Percentiles rank a stretch among this genome's conserved stretches.
Evolutionary conservation across 1,140 invertebrate genomes (phyloP).

Genomic region (Drosophila yakuba): DNA sequence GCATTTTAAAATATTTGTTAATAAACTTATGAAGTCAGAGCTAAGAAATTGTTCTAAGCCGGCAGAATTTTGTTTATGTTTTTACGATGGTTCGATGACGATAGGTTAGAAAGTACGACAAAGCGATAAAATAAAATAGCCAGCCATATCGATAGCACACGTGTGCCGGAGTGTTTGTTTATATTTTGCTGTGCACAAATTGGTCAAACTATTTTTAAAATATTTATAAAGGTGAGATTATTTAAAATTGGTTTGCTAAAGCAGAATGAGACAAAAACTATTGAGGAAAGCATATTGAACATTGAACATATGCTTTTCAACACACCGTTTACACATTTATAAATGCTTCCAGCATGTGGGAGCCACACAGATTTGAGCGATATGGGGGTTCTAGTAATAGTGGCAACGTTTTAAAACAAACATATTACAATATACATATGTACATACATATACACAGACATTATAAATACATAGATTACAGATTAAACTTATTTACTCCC

Average conservation of each 20-base stretch:
- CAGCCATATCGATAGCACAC: slow-evolving; percentile 6
- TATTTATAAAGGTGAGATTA: slow-evolving; percentile 5
- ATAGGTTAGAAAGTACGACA: neutral
- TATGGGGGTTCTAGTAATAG: too few relatives aligned
- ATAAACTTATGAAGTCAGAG: slow-evolving; percentile 10
- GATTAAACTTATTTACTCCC: too few relatives aligned
- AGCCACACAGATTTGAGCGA: too few relatives aligned
- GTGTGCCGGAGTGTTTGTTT: slow-evolving; percentile 16
- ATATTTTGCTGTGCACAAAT: slow-evolving; percentile 5
- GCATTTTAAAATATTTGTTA: slow-evolving; percentile 86
- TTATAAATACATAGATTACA: too few relatives aligned
- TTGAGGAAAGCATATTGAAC: too few relatives aligned
- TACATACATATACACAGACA: too few relatives aligned
- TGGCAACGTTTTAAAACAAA: too few relatives aligned
- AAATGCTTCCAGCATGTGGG: too few relatives aligned
- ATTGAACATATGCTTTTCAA: too few relatives aligned
- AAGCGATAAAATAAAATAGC: slow-evolving; percentile 43
- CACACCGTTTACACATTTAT: too few relatives aligned
- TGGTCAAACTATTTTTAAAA: neutral
- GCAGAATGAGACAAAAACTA: too few relatives aligned
- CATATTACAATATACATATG: too few relatives aligned
- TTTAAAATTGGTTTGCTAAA: neutral
- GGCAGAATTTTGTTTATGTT: slow-evolving; percentile 66
- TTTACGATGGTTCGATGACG: slow-evolving; percentile 39
- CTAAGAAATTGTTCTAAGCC: slow-evolving; percentile 9